Evolutionary conservation across 2,797 vertebrate species (phyloP).

Genomic region (Nannoperca obscura): DNA sequence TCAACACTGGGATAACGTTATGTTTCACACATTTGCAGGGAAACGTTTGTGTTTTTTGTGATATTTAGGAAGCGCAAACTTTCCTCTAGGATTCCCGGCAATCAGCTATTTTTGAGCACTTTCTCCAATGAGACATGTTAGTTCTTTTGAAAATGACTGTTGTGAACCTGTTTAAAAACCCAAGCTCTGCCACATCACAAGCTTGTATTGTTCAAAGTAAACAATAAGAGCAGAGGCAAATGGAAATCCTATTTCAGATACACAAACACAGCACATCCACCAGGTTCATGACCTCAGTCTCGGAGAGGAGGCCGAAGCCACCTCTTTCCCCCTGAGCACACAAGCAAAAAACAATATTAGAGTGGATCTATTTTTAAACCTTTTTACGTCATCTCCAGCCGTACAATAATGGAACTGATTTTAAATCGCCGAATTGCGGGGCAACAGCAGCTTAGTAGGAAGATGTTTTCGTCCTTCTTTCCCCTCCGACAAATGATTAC

Average conservation of each 20-base stretch:
- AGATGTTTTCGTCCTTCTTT: constrained; percentile 28
- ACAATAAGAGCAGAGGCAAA: constrained; percentile 3
- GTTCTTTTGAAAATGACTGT: constrained; percentile 11
- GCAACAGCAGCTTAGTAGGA: constrained; percentile 50
- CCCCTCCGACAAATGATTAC: constrained; percentile 54
- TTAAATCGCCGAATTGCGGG: constrained; percentile 49
- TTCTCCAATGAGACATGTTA: constrained; percentile 22
- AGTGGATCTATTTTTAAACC: constrained; percentile 64
- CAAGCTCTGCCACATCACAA: constrained; percentile 6
- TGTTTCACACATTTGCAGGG: not conserved
- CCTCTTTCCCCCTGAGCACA: constrained; percentile 11
- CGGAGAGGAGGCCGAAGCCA: constrained; percentile 23
- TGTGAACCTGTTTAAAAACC: constrained; percentile 11
- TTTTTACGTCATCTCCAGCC: constrained; percentile 54
- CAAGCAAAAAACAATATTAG: constrained; percentile 34
- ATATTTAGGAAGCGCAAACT: not conserved
- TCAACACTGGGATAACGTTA: not conserved
- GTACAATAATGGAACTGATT: constrained; percentile 58
- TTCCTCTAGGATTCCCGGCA: not conserved
- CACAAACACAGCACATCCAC: constrained; percentile 4
- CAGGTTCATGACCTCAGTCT: constrained; percentile 37
- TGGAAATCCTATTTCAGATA: not conserved
- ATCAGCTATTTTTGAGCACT: constrained; percentile 6
- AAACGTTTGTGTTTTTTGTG: constrained; percentile 8
- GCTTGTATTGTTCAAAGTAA: constrained; percentile 13